Evolutionary conservation across 2,113 vertebrate species (phyloP).

Genomic region (Zosterops lateralis): DNA sequence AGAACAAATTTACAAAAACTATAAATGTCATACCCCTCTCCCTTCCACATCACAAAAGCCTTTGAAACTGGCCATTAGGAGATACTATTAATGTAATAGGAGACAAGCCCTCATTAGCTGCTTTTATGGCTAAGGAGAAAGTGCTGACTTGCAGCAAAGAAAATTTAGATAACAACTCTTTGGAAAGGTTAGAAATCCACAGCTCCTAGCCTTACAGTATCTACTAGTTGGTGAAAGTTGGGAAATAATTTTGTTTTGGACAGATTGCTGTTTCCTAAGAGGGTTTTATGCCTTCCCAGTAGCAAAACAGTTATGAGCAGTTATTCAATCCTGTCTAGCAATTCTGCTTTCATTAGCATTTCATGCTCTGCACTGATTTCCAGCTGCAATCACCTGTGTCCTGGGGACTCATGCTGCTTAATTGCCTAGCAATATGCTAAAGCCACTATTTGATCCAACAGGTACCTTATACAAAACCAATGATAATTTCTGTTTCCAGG

Average conservation of each 20-base stretch:
- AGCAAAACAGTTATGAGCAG: neutral
- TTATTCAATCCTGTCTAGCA: neutral
- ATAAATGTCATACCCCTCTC: neutral
- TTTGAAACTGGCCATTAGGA: neutral
- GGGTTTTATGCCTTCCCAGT: neutral
- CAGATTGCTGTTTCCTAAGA: neutral
- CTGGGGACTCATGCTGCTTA: neutral
- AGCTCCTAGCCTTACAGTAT: neutral
- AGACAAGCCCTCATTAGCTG: neutral
- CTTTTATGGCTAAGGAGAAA: neutral
- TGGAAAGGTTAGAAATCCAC: neutral
- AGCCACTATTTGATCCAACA: neutral
- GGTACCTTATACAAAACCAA: neutral
- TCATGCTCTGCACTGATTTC: neutral
- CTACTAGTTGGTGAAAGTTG: neutral
- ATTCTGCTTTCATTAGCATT: constrained; percentile 18
- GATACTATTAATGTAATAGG: neutral
- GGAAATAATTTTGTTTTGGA: neutral
- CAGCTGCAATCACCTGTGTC: neutral
- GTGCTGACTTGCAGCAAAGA: neutral
- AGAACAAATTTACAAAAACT: neutral
- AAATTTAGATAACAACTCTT: neutral
- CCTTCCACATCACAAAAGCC: neutral
- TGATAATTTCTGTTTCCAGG: neutral
- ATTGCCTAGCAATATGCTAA: neutral